Evolutionary conservation across 1,140 invertebrate genomes (phyloP), one percentile per base, ranked within the genome.

Genomic region (Chironomus striatipennis): DNA sequence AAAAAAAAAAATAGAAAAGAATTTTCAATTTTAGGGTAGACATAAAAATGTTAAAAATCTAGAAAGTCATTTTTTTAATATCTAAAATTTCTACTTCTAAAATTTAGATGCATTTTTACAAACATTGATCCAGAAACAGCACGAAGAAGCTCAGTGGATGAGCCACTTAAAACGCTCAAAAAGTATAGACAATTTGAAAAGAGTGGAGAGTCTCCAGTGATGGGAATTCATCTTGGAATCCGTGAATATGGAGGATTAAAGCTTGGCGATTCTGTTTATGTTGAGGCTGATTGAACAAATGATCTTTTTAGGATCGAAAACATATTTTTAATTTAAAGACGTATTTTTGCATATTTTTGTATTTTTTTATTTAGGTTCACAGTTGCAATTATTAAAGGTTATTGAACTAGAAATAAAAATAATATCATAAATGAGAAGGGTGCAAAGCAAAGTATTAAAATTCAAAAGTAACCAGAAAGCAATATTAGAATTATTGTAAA

Each of bases 91-190:
- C n/a, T 8, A 67, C 17, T 5, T 5, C 24, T 47, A 47, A 43
- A n/a, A 47, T 74, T 42, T 73, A 74, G 84, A 42, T 89, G 88
- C 77, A 84, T 88, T 24, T 80, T 88, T 0, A 87, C 87, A 0
- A 89, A 87, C 7, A 81, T 90, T 2, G 81, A 89, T 83, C 84
- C 85, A 7, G 83, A 86, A 64, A 86, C 84, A 0, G 87, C 84
- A 0, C 76, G 79, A 34, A 85, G 86, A 72, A 79, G 85, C 78
- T 73, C 79, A 0, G 83, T 86, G 42, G 77, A 81, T 0, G 85
- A 89, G 74, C 88, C 88, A 1, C 76, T 89, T 0, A 88, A 86
- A 74, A 86, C 86, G 5, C 78, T 88, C 0, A 79, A 78, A 47
- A 79, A 76, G 79, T 82, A 76, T 57, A 15, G 65, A 17, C 20